These are phyloP conservation scores for Pogonocichla stellata DNA, from an alignment of 2,113 vertebrate genomes.

Conservation along the genomic window DNA sequence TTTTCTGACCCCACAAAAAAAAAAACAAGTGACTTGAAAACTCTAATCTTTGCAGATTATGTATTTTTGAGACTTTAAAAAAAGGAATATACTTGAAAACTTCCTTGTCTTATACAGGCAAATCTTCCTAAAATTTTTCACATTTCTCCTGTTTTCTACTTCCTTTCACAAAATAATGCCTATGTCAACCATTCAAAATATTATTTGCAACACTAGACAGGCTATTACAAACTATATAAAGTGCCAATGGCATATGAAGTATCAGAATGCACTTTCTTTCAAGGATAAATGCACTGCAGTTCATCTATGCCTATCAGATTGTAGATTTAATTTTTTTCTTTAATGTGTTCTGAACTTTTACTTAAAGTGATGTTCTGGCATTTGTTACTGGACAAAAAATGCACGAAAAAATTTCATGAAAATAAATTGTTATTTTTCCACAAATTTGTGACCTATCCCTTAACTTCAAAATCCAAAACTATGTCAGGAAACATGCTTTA, in stretches of 20 bases:
- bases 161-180: not conserved
- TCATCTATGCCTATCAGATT: not conserved
- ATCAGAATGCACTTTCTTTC: not conserved
- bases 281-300: not conserved
- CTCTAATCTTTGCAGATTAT: not conserved
- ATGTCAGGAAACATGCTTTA: not conserved
- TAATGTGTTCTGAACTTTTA: not conserved
- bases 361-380: not conserved
- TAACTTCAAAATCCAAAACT: not conserved
- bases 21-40: not conserved
- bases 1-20: not conserved
- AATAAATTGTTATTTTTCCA: not conserved
- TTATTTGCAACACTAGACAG: not conserved
- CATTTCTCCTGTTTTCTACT: not conserved
- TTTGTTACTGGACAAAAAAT: not conserved
- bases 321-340: not conserved
- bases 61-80: not conserved
- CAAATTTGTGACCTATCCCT: not conserved
- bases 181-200: not conserved
- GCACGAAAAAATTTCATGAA: not conserved
- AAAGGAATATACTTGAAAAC: not conserved
- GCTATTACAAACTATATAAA: not conserved
- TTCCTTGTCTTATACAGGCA: not conserved
- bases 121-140: not conserved
- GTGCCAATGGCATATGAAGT: not conserved